Evolutionary conservation across 2,888 invertebrate genomes (phyloP).

Genomic region (Alsophila aescularia): DNA sequence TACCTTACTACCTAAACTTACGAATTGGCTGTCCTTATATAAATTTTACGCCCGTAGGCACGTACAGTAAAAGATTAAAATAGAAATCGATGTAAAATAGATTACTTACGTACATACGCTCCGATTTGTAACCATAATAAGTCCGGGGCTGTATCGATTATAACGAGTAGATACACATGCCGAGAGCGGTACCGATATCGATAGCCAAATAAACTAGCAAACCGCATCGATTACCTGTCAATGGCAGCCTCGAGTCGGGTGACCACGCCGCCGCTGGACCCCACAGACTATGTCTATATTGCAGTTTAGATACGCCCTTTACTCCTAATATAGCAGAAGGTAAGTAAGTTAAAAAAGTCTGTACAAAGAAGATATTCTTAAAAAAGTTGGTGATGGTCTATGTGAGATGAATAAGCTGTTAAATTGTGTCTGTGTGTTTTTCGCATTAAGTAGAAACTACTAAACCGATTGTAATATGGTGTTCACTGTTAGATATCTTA

Average conservation of each 20-base stretch:
- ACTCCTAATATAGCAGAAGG: too few species aligned
- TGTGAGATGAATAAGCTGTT: too few species aligned
- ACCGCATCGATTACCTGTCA: conserved; percentile 83
- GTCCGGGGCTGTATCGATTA: conserved; percentile 67
- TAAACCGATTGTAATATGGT: too few species aligned
- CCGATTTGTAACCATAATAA: conserved; percentile 69
- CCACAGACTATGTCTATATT: conserved; percentile 47
- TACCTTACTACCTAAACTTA: too few species aligned
- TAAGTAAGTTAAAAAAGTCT: too few species aligned
- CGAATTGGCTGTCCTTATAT: too few species aligned
- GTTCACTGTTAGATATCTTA: too few species aligned
- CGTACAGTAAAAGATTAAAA: conserved; percentile 34
- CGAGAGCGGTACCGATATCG: conserved; percentile 75
- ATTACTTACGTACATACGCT: conserved; percentile 63
- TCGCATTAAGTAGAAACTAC: too few species aligned
- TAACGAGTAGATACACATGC: conserved; percentile 77
- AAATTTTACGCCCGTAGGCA: background rate
- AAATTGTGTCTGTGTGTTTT: too few species aligned
- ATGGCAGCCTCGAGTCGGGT: conserved; percentile 67
- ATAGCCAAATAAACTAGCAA: conserved; percentile 83
- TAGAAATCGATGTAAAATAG: conserved; percentile 56
- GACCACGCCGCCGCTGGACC: conserved; percentile 68
- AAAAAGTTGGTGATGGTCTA: too few species aligned
- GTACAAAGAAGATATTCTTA: too few species aligned
- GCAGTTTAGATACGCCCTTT: background rate